Base-by-base conservation (phyloP, 2,113 vertebrate species). In the Elephantulus edwardii region DNA sequence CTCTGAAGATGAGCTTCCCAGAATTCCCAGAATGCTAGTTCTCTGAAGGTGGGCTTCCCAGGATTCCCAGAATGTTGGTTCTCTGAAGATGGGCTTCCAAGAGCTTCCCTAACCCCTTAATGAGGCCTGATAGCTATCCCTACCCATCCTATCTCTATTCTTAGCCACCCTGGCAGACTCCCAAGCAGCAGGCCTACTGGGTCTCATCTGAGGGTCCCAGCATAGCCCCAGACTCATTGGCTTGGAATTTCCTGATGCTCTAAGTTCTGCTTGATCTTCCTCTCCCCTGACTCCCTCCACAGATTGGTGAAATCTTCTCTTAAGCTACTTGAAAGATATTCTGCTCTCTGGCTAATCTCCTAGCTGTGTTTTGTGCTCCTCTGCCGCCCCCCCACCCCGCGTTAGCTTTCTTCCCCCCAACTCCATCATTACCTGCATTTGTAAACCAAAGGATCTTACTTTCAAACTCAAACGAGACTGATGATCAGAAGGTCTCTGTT, bases 181-280 rank as follows among this genome's bases (percentile, higher is more conserved):
- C 17, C 6, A 0, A 8, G 12, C 13, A 12, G 1, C 9, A 30
- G 8, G 14, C 13, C 52, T 66, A 0, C 11, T 3, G 14, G 38
- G 10, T 8, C 10, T 44, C 24, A 78, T 68, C 13, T 2, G 0
- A 14, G 17, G 54, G 4, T 24, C 26, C 14, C 38, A 26, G 58
- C 35, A 42, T 3, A 33, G 38, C 17, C 0, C 4, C 17, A 33
- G 48, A 28, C 14, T 56, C 1, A 0, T 42, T 14, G 7, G 9
- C 24, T 83, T 24, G 28, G 17, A 64, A 44, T 75, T 64, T 66
- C 74, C 9, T 24, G 20, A 50, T 16, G 79, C 19, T 40, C 22
- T 14, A 17, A 86, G 56, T 81, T 4, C 4, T 71, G 26, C 42
- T 26, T 20, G 33, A 28, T 33, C 46, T 3, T 40, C 8, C 6